Base-by-base conservation (phyloP, 2,888 invertebrate genomes). In the Dimorphilus gyrociliatus region DNA sequence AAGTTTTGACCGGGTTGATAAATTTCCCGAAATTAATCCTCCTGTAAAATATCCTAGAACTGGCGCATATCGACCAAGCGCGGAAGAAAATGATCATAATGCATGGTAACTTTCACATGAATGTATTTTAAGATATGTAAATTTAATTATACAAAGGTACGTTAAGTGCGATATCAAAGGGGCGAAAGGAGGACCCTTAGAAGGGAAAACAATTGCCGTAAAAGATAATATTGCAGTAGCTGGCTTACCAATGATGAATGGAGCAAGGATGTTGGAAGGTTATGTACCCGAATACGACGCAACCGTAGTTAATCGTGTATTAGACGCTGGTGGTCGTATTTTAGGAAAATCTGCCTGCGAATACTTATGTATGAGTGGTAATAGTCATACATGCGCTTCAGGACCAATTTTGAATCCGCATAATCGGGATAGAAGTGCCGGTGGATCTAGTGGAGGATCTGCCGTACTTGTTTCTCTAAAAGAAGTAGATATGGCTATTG, bases 101-200 rank as follows among this genome's bases (percentile, higher is more conserved):
- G 47, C 48, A 7, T 47, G 48, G 48, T 44, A 35, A 25, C n/a
- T n/a, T n/a, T n/a, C n/a, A n/a, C n/a, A n/a, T n/a, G n/a, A n/a
- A n/a, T n/a, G n/a, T n/a, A n/a, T n/a, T n/a, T n/a, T n/a, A n/a
- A n/a, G n/a, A n/a, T n/a, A n/a, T n/a, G n/a, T n/a, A n/a, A n/a
- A n/a, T n/a, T n/a, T n/a, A n/a, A n/a, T n/a, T n/a, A 54, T 78
- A 79, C 13, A 26, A 33, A 55, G 55, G 55, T 49, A 45, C 28
- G 47, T 46, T 43, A 36, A 39, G 17, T 49, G 50, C 32, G 47
- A 52, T 25, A 50, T 52, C 14, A 29, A 41, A 23, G 53, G 53
- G 1, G 47, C 48, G 1, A 4, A 32, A 2, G 23, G 30, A n/a
- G 55, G 55, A 3, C 41, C 42, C 17, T 40, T 57, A 24, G 32